Conservation (phyloP, 2,888 invertebrate species). For the Formica aserva region DNA sequence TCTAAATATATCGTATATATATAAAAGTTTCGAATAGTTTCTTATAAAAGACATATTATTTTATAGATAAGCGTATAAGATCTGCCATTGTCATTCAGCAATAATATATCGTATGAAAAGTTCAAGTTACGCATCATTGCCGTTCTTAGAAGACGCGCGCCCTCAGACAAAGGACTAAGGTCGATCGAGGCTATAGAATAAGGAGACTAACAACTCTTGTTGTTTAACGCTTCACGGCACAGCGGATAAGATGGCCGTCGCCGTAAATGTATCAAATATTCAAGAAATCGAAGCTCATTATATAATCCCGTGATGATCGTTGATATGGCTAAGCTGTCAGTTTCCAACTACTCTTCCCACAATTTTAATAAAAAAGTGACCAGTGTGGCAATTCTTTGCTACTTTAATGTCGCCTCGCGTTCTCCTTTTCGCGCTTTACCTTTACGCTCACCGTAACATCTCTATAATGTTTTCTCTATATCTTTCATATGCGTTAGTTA, state of each 20-base stretch:
- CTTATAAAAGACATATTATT: neutral
- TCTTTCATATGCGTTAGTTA: neutral
- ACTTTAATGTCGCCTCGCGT: slow-evolving; percentile 35
- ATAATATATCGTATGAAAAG: slow-evolving; percentile 13
- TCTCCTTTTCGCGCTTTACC: slow-evolving; percentile 25
- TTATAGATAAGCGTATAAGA: slow-evolving; percentile 12
- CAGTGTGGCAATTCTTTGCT: slow-evolving; percentile 29
- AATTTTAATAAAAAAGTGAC: slow-evolving; percentile 48
- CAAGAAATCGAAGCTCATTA: slow-evolving; percentile 62
- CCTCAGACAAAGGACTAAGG: slow-evolving; percentile 26
- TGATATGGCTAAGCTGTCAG: slow-evolving; percentile 52
- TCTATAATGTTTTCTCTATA: slow-evolving; percentile 5
- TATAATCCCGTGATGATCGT: slow-evolving; percentile 50
- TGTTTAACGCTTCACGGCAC: slow-evolving; percentile 68
- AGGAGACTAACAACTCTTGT: slow-evolving; percentile 74
- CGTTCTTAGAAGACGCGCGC: slow-evolving; percentile 16
- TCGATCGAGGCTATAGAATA: slow-evolving; percentile 63
- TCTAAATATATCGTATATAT: too few relatives aligned
- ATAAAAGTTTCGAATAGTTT: neutral
- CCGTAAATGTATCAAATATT: slow-evolving; percentile 70
- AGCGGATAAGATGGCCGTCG: slow-evolving; percentile 70
- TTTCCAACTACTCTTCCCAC: slow-evolving; percentile 53
- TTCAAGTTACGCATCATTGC: slow-evolving; percentile 41
- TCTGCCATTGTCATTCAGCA: slow-evolving; percentile 24
- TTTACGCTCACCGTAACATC: neutral